Evolutionary conservation across 2,888 invertebrate species (phyloP).

Genomic region (Nephrotoma flavescens): DNA sequence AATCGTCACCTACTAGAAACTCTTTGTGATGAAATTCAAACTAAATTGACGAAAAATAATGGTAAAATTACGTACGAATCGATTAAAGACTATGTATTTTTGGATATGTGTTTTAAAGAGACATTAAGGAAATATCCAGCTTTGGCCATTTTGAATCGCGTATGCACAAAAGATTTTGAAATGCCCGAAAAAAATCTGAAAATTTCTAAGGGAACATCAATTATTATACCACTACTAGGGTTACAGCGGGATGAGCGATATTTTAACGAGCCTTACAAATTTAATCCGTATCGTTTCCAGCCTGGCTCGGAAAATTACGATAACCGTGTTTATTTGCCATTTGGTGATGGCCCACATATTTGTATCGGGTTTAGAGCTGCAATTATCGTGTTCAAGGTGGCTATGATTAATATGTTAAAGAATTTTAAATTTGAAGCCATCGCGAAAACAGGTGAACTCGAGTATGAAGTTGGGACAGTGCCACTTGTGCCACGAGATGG

Average conservation of each 20-base stretch:
- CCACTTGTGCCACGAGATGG: conserved; percentile 23
- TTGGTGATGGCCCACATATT: conserved; percentile 28
- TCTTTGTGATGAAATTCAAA: conserved; percentile 25
- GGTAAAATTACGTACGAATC: conserved; percentile 29
- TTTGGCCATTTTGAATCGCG: conserved; percentile 27
- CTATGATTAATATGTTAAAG: conserved; percentile 21
- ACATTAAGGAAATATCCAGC: conserved; percentile 33
- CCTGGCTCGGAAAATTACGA: conserved; percentile 17
- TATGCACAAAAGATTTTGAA: conserved; percentile 26
- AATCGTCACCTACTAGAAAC: conserved; percentile 27
- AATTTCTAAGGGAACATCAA: conserved; percentile 25
- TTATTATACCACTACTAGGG: conserved; percentile 28
- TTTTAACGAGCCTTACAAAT: conserved; percentile 30
- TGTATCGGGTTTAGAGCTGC: conserved; percentile 29
- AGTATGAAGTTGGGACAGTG: conserved; percentile 22
- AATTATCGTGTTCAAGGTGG: conserved; percentile 24
- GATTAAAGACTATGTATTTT: conserved; percentile 30
- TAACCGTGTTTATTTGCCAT: conserved; percentile 24
- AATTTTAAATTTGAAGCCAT: conserved; percentile 21
- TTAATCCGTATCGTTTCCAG: conserved; percentile 32
- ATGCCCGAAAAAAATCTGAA: conserved; percentile 23
- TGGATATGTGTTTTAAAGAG: conserved; percentile 29
- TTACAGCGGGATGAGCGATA: conserved; percentile 31
- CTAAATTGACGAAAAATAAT: conserved; percentile 18
- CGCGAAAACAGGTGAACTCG: conserved; percentile 17